phyloP scores from a whole-genome alignment of 1,140 invertebrate genomes.

The Nephotettix cincticeps region DNA sequence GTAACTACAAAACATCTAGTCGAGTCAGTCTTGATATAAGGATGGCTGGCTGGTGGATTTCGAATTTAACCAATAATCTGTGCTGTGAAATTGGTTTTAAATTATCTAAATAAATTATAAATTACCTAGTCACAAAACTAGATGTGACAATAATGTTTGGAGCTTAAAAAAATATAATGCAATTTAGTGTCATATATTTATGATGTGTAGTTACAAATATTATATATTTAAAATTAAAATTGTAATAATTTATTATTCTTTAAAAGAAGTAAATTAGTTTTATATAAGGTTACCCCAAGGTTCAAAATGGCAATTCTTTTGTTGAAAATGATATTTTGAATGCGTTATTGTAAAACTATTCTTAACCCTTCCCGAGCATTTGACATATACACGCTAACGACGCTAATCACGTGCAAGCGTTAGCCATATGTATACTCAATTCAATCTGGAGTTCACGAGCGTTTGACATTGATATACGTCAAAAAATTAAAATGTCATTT shows the following conservation, averaged over 20 bases:
- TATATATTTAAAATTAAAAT: background rate
- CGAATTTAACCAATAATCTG: slow-evolving; percentile 27
- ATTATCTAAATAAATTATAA: slow-evolving; percentile 7
- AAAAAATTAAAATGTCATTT: too few relatives aligned
- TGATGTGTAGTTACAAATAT: background rate
- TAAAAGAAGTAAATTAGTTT: slow-evolving; percentile 11
- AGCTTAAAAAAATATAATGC: slow-evolving; percentile 22
- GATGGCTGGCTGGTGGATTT: background rate
- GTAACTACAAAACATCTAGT: slow-evolving; percentile 24
- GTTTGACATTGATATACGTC: too few relatives aligned
- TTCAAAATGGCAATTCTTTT: background rate
- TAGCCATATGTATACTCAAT: too few relatives aligned
- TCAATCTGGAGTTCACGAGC: too few relatives aligned
- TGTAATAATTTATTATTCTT: background rate
- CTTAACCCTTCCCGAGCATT: too few relatives aligned
- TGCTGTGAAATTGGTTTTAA: slow-evolving; percentile 26
- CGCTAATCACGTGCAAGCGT: too few relatives aligned
- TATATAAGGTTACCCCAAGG: background rate
- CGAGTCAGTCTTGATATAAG: background rate
- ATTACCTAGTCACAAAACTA: slow-evolving; percentile 11
- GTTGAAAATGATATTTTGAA: too few relatives aligned
- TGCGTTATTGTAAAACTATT: too few relatives aligned
- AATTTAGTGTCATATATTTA: slow-evolving; percentile 17
- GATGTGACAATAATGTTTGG: slow-evolving; percentile 26
- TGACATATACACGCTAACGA: too few relatives aligned